Percentiles rank a stretch among this genome's conserved stretches.
Evolutionary conservation across 1,140 invertebrate genomes (phyloP).

Genomic region (Lucilia sericata): DNA sequence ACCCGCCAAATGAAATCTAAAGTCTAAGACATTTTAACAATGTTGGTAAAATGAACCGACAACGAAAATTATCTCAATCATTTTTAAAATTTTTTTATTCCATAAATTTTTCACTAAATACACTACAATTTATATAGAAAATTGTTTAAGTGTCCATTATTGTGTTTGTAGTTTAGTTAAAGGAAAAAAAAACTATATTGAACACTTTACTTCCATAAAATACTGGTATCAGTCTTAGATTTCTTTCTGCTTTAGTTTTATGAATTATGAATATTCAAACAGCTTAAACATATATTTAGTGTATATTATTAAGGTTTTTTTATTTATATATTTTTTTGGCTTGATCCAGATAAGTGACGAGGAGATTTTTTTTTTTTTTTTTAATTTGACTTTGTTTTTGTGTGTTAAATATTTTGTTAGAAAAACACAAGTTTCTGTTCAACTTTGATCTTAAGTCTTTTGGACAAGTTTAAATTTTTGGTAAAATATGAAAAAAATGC

Average conservation of each 20-base stretch:
- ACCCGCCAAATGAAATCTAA: not conserved
- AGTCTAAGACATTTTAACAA: not conserved
- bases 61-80: not conserved
- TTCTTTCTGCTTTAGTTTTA: not conserved
- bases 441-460: slow-evolving; percentile 3
- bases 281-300: not conserved
- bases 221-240: slow-evolving; percentile 1
- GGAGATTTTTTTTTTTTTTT: not conserved
- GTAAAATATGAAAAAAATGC: too few relatives aligned
- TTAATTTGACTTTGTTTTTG: not conserved
- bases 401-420: not conserved
- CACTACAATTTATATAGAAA: not conserved
- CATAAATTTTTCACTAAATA: not conserved
- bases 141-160: not conserved
- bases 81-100: not conserved
- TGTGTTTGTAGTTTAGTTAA: not conserved
- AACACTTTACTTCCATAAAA: not conserved
- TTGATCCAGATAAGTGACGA: not conserved
- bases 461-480: not conserved
- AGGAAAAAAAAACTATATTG: too few relatives aligned
- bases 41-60: not conserved
- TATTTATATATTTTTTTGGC: too few relatives aligned
- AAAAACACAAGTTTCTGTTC: not conserved
- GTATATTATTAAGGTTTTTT: not conserved
- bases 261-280: slow-evolving; percentile 18